These are phyloP conservation scores for Amiota communis DNA, from an alignment of 2,888 invertebrate species.

Conservation along the genomic window DNA sequence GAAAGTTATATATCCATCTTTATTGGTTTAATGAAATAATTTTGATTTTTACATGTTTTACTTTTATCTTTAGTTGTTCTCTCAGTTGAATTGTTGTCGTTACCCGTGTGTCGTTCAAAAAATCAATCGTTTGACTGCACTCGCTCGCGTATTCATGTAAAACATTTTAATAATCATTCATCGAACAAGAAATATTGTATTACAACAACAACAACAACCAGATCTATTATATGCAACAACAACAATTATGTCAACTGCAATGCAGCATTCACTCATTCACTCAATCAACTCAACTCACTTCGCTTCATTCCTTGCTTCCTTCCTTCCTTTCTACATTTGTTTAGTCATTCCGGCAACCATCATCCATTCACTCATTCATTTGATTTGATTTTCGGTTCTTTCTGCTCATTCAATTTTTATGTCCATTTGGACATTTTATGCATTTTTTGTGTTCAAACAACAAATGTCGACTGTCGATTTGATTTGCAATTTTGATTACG, in stretches of 20 bases:
- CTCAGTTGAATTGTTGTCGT: no score
- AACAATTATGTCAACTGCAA: slow-evolving; percentile 26
- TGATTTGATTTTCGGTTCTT: background rate
- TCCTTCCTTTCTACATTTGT: background rate
- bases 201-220: slow-evolving; percentile 37
- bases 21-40: no score
- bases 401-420: background rate
- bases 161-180: slow-evolving; percentile 65
- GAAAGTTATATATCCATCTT: no score
- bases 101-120: slow-evolving; percentile 39
- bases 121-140: slow-evolving; percentile 38
- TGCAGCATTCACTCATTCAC: slow-evolving; percentile 13
- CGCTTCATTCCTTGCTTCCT: background rate
- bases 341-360: background rate
- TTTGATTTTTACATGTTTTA: slow-evolving; percentile 40
- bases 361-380: slow-evolving; percentile 1
- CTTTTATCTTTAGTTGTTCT: slow-evolving; percentile 31
- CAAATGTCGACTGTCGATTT: slow-evolving; percentile 13
- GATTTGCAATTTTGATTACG: slow-evolving; percentile 10
- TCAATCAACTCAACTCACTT: background rate
- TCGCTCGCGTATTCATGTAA: slow-evolving; percentile 59
- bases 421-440: background rate
- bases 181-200: slow-evolving; percentile 46
- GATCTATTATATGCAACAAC: background rate
- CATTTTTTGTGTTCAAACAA: background rate